Evolutionary conservation across 2,113 vertebrate genomes (phyloP), one percentile per base, ranked within the genome.

Genomic region (Euleptes europaea): DNA sequence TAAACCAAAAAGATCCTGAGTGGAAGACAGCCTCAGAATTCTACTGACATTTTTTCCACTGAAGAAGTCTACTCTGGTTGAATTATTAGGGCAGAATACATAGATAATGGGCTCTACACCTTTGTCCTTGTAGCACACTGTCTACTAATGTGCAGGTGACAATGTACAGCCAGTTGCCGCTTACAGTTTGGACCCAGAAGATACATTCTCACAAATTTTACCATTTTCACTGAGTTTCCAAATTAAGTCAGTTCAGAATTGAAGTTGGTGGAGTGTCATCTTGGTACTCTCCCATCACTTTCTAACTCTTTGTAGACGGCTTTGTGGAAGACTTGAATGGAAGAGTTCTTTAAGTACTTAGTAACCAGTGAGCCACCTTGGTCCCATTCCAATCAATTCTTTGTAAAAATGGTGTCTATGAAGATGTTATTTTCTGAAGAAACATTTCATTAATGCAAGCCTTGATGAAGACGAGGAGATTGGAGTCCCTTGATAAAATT

Each of bases 341-440:
- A 84, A 42, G 49, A 42, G 51, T 60, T 21, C 6, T 88, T 86
- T 47, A 35, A 83, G 54, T 67, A 47, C 2, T 83, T 72, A 78
- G 42, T 78, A 44, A 47, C 66, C 38, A 2, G 38, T 26, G 65
- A 81, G 19, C 13, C 63, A n/a, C 44, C 47, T 77, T 67, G 17
- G 79, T 81, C 15, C 77, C 74, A 44, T 69, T 80, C 3, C n/a
- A 84, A 84, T 44, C 40, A 84, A 33, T 42, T 78, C 38, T 28
- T 85, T 80, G 54, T 67, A 75, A 85, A 84, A 77, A 66, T n/a
- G 66, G 8, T n/a, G 5, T 54, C 33, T 80, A 28, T 82, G 51
- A 85, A 71, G n/a, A 21, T 78, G 47, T 28, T 78, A 75, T 69
- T 65, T 85, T 80, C 88, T 83, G 79, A 87, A 65, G 66, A 85